Percentiles rank a stretch among this genome's conserved stretches.
These are phyloP conservation scores for Girardia tigrina DNA, from an alignment of 2,888 invertebrate genomes.

Conservation along the genomic window DNA sequence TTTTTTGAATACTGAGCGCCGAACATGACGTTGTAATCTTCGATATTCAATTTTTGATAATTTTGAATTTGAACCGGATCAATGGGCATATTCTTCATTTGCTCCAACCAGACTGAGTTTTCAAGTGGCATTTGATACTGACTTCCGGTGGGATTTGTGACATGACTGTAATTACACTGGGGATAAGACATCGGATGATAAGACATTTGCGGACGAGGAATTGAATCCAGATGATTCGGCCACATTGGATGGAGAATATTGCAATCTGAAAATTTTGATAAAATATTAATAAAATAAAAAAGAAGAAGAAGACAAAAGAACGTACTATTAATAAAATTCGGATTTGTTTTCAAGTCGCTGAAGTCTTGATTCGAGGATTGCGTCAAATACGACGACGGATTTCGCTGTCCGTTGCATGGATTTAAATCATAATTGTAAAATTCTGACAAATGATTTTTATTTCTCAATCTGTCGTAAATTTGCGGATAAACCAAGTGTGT, in stretches of 20 bases:
- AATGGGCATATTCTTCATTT: background rate
- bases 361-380: background rate
- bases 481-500: background rate
- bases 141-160: background rate
- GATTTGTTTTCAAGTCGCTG: background rate
- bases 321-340: background rate
- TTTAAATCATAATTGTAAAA: background rate
- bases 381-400: background rate
- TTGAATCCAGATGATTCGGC: conserved; percentile 2
- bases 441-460: no score
- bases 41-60: background rate
- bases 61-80: background rate
- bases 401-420: background rate
- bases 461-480: background rate
- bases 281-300: background rate
- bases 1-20: background rate
- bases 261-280: no score
- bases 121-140: background rate
- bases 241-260: background rate
- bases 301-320: background rate
- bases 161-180: conserved; percentile 13
- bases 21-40: background rate
- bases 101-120: background rate
- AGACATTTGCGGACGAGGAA: background rate
- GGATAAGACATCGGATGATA: background rate